Base-by-base conservation (phyloP, 2,888 invertebrate genomes). In the Spicauda simplicius region DNA sequence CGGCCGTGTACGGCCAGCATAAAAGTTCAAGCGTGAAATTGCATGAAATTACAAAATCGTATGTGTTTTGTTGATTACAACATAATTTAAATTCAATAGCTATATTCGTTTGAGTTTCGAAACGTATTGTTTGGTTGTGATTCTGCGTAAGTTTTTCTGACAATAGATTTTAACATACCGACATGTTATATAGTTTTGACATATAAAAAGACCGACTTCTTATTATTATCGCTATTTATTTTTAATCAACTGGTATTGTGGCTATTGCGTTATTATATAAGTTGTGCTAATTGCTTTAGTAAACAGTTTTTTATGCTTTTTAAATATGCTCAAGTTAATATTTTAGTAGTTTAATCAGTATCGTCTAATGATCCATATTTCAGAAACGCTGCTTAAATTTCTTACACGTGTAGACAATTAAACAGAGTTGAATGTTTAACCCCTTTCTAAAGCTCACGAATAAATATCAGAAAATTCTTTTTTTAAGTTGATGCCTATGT, bases 1-100 rank as follows among this genome's bases (percentile, higher is more conserved):
- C 81, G 82, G n/a, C 2, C 83, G 81, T 81, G 88, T 86, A 87
- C 77, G 59, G 83, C 77, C 78, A 76, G 76, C 82, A 85, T 81
- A 82, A 82, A 81, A 79, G 71, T 76, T 74, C 70, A 76, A 77
- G 80, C 80, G 79, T 83, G 80, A 80, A 77, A 81, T 81, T 78
- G 73, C 56, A 57, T 62, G 30, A 68, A 62, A 68, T 62, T 68
- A 62, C 67, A 68, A 68, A 68, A 68, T 57, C 60, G 66, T 61
- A 66, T 66, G 61, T 67, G 67, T 67, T 67, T 56, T 67, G 56
- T 67, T 67, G 67, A 67, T 67, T 67, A 62, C 67, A 41, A 62
- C 67, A 67, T 62, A 67, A 67, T 67, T 67, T 67, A 67, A 67
- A 67, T 67, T 67, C 67, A 57, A 67, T 67, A 56, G 61, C 67